Evolutionary conservation across 2,113 vertebrate species (phyloP), one percentile per base, ranked within the genome.

Genomic region (Pseudonaja textilis): DNA sequence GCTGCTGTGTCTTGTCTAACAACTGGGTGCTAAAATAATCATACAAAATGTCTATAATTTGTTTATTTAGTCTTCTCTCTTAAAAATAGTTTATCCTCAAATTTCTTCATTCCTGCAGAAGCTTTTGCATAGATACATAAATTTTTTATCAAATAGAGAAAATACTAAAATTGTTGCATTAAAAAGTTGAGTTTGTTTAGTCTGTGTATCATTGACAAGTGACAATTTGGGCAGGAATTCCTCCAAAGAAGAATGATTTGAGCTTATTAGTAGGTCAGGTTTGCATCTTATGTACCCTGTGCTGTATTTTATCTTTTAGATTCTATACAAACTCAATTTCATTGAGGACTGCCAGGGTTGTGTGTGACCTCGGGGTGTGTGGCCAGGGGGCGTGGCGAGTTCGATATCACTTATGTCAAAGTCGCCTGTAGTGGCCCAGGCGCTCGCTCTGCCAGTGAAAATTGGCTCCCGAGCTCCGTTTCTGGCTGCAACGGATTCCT

Each of bases 1-100:
- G 98, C 98, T 45, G 97, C 98, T 39, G 90, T 96, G 87, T 96
- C 96, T 81, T 0, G 69, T 97, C 90, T 98, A 96, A 96, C 52
- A 91, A 94, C 90, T 16, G 87, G 45, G 23, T 91, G 61, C 86
- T 50, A 52, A 74, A 91, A 92, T 23, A 0, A 0, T 52, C 94
- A 81, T 81, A 90, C 34, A 23, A 45, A 20, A 55, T 52, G 54
- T 86, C 45, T 47, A 57, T 29, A 56, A 39, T 25, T 16, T 59
- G 0, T 91, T 93, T 56, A 47, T 59, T 91, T 87, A 86, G 10
- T 26, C 4, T 81, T 85, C 23, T 56, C 23, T 61, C 23, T 57
- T 39, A 57, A 59, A 85, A 87, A 81, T 42, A 39, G 47, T 91
- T 85, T 90, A 89, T 45, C 25, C 85, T 89, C 20, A 81, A 89